Evolutionary conservation across 2,113 vertebrate genomes (phyloP).

Genomic region (Syngnathus typhle): DNA sequence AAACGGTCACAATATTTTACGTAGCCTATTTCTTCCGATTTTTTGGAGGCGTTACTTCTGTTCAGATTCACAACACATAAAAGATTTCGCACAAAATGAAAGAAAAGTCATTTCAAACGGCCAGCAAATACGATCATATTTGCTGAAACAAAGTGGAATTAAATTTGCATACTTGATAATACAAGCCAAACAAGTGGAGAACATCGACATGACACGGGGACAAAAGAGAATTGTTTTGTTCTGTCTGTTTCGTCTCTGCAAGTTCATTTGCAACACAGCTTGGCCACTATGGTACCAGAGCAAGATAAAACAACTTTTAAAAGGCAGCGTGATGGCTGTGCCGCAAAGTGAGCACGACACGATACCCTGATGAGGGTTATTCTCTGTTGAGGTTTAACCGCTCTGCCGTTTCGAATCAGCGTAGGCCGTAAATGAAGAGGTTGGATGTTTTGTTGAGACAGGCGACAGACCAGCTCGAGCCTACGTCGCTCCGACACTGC

Average conservation of each 20-base stretch:
- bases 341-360: conserved; percentile 31
- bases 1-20: too few relatives aligned
- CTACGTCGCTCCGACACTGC: conserved; percentile 17
- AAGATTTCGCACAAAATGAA: too few relatives aligned
- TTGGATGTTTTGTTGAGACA: conserved; percentile 11
- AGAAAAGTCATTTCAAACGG: too few relatives aligned
- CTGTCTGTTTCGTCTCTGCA: conserved; percentile 12
- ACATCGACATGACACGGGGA: neutral
- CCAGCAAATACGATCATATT: neutral
- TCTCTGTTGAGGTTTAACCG: conserved; percentile 37
- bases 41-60: too few relatives aligned
- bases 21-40: too few relatives aligned
- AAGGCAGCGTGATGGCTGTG: conserved; percentile 11
- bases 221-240: conserved; percentile 8
- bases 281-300: conserved; percentile 5
- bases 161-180: neutral
- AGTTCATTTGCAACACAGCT: conserved; percentile 15
- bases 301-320: conserved; percentile 5
- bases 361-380: conserved; percentile 14
- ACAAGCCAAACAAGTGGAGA: neutral
- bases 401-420: conserved; percentile 48
- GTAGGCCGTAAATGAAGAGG: conserved; percentile 5
- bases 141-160: neutral
- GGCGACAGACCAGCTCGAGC: conserved; percentile 27
- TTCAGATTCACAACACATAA: too few relatives aligned